Base-by-base conservation (phyloP, 2,113 vertebrate genomes). In the Pelmatolapia mariae region DNA sequence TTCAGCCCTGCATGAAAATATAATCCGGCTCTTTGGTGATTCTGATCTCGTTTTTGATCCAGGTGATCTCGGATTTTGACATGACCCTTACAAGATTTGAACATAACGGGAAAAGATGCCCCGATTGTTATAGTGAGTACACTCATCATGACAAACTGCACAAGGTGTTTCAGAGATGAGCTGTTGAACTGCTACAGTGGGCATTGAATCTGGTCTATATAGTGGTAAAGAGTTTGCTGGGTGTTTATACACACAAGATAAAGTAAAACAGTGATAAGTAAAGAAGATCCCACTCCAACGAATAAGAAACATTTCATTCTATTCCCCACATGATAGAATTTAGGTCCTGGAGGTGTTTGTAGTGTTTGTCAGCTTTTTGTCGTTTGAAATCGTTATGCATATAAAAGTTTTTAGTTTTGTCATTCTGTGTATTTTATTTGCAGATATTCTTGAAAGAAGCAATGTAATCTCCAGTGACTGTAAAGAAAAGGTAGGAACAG, bases 11-110 rank as follows among this genome's bases (percentile, higher is more conserved):
- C 12, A 24, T 4, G 3, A 24, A 24, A 59, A 47, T 13, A 19
- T n/a, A 16, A 4, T 19, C 13, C 3, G 15, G 4, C 9, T 12
- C 2, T 29, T 11, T 4, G 6, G 2, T 19, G 36, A 8, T 53
- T 36, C 3, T 52, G 54, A n/a, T 52, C 10, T 13, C 3, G 36
- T 79, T 82, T 87, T 26, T 78, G 8, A 18, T 24, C 4, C 38
- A 99, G 98, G 97, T 99, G 8, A 98, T 99, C 91, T 98, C 98
- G 10, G 98, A 99, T 93, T 99, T 99, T 61, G 98, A 99, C 94
- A 98, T 98, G 98, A 99, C 98, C 1, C 95, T 99, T 33, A 99
- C 97, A 78, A 96, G 97, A 82, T 99, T 99, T 89, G 94, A 96
- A 4, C 92, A 87, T 84, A 97, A 98, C 1, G 98, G 98, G 38